Evolutionary conservation across 2,888 invertebrate species (phyloP), one percentile per base, ranked within the genome.

Genomic region (Drosophila maculinotata): DNA sequence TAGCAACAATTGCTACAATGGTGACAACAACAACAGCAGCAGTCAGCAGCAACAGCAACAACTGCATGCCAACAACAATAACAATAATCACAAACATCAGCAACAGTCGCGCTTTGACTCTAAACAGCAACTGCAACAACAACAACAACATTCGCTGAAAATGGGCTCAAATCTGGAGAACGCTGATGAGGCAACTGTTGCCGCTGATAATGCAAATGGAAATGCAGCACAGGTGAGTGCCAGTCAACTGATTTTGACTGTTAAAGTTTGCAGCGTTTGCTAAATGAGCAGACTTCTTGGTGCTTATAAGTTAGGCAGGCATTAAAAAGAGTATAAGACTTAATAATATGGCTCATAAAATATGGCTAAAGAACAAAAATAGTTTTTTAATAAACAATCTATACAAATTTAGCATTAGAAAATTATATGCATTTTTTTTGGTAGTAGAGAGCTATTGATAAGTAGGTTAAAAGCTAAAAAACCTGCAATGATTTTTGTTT

Each of bases 161-260:
- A 74, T 71, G 59, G 36, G 42, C 31, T 36, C 42, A 52, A 57
- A 56, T 54, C 45, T 64, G 38, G 52, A 70, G 71, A 73, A 66
- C 56, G 68, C 63, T 71, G 77, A 76, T 74, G 72, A 72, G 45
- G 67, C 79, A 82, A 74, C 65, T 64, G 68, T 57, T 59, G 67
- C 20, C 4, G 67, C 75, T 64, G 86, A 80, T 79, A 63, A 76
- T 65, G 74, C 68, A 65, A 80, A 80, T 83, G 83, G 76, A 70
- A 89, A 86, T 80, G 78, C 78, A 75, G 56, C 64, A 45, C 73
- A 87, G 89, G 89, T 89, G 69, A 89, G 83, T 76, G 30, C 0
- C 5, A 20, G 15, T 17, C 49, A 57, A 45, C 42, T 52, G 48
- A 12, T 47, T 35, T 39, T 6, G 31, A 4, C 20, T 3, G 20